Evolutionary conservation across 2,113 vertebrate genomes (phyloP).

Genomic region (Anoura caudifer): DNA sequence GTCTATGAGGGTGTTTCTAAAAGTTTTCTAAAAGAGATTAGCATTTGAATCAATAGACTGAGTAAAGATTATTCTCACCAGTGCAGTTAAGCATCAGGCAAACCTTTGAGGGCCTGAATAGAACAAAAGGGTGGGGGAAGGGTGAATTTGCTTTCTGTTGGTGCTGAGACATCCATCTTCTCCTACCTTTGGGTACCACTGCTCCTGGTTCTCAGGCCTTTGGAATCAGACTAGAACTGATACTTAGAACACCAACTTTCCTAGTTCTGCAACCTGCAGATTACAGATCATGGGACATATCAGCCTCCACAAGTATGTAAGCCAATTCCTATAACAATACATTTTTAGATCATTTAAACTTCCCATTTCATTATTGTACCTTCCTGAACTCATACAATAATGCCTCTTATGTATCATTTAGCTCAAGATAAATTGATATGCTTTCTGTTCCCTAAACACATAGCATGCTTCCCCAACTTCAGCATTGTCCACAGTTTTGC

Average conservation of each 20-base stretch:
- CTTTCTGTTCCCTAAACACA: neutral
- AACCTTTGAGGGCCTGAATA: neutral
- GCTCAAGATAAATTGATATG: neutral
- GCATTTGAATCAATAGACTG: neutral
- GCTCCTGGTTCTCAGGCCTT: too few relatives aligned
- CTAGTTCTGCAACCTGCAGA: neutral
- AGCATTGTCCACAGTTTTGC: neutral
- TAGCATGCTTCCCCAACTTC: neutral
- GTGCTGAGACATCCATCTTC: neutral
- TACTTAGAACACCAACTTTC: neutral
- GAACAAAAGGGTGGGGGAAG: neutral
- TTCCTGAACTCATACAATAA: neutral
- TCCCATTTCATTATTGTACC: neutral
- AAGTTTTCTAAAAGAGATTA: neutral
- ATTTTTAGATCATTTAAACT: neutral
- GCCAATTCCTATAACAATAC: neutral
- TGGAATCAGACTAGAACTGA: too few relatives aligned
- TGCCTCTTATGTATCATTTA: neutral
- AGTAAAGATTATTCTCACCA: neutral
- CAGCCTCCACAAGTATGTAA: neutral
- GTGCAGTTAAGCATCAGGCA: too few relatives aligned
- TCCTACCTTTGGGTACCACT: neutral
- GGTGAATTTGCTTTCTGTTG: neutral
- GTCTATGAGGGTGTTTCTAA: neutral
- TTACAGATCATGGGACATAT: neutral